Conservation (phyloP, 2,888 invertebrate species). For the Nysson spinosus region DNA sequence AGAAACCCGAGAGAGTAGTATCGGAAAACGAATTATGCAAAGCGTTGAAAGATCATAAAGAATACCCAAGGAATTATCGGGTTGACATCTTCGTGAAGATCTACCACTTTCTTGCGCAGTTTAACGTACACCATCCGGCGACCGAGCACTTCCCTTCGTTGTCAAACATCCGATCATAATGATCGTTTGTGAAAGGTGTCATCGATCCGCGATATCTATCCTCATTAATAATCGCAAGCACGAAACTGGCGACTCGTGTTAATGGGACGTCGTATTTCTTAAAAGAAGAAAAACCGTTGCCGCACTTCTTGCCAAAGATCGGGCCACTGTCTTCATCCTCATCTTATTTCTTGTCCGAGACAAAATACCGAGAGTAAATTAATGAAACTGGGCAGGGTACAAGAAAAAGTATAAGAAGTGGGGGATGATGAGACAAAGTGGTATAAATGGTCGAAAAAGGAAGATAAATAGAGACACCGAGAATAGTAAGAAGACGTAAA, state of each 20-base stretch:
- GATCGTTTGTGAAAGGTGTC: constrained; percentile 5
- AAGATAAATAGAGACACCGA: constrained; percentile 5
- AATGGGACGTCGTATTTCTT: too few species aligned
- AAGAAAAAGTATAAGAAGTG: too few species aligned
- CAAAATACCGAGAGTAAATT: constrained; percentile 3
- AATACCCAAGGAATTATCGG: neutral
- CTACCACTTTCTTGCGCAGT: constrained; percentile 5
- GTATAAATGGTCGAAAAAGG: constrained; percentile 4
- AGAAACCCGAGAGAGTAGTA: constrained; percentile 3
- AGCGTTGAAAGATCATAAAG: constrained; percentile 1
- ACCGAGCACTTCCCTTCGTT: constrained; percentile 3
- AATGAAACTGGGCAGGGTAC: neutral
- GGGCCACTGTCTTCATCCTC: too few species aligned
- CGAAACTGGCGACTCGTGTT: too few species aligned
- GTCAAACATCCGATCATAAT: neutral
- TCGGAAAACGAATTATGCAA: neutral
- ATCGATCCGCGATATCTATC: neutral
- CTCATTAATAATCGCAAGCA: neutral
- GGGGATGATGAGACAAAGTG: constrained; percentile 10
- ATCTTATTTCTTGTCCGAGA: too few species aligned
- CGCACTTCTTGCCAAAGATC: too few species aligned
- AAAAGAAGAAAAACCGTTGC: too few species aligned
- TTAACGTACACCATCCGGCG: neutral
- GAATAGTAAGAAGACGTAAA: too few species aligned
- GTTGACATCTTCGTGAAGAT: neutral